Base-by-base conservation (phyloP, 2,113 vertebrate species). In the Microcebus ravelobensis region DNA sequence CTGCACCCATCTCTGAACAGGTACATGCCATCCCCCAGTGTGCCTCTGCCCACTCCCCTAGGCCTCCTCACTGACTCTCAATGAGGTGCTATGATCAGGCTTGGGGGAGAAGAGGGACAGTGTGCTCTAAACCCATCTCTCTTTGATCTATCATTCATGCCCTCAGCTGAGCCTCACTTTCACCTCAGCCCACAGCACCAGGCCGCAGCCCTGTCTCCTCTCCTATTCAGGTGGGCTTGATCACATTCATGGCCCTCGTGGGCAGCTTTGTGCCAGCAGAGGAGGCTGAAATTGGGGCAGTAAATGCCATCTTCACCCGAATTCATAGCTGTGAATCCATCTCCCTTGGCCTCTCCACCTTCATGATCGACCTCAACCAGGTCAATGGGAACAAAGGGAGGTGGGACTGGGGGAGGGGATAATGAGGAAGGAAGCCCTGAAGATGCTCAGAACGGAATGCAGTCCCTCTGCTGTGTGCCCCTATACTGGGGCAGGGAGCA, bases 331-430 rank as follows among this genome's bases (percentile, higher is more conserved):
- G 99, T 59, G 99, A 99, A 97, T 99, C 99, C 11, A 98, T 99
- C 97, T 99, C 99, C 96, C 98, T 99, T 48, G 99, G 99, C 84
- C 99, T 99, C 96, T 99, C 99, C 95, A 99, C 99, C 18, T 99
- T 99, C 98, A 99, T 99, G 99, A 99, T 99, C 90, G 99, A 99
- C 91, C 98, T 99, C 89, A 99, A 99, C 97, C 99, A 99, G 99
- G 98, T 98, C 77, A 92, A 76, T 86, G 45, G 74, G 74, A 36
- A 34, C 61, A 86, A 34, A 74, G 55, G 39, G 81, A 31, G 71
- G 50, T 39, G 52, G 86, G 77, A 2, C 11, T 15, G 13, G 39
- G 76, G 65, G 8, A 20, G 13, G 23, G 34, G 48, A 27, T 18
- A 2, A 23, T 42, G 31, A n/a, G 61, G 34, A 77, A 71, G 76